Conservation (phyloP, 2,797 vertebrate species). For the Falco cherrug region DNA sequence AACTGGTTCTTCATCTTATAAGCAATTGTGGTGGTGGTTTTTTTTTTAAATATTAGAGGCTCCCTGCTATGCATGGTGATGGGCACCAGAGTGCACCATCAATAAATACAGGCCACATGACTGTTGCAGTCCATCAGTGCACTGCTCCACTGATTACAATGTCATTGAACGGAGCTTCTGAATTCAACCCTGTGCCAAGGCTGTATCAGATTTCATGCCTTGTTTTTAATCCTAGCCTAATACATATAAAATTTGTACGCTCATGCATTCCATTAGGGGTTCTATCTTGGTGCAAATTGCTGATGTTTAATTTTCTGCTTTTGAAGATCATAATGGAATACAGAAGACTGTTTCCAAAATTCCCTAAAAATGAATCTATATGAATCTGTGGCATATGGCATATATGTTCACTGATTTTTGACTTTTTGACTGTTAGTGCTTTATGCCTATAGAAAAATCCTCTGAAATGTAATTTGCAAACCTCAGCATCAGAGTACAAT, state of each 20-base stretch:
- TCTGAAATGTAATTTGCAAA: neutral
- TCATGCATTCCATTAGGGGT: neutral
- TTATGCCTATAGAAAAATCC: neutral
- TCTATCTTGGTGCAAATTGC: neutral
- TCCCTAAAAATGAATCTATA: neutral
- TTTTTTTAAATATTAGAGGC: neutral
- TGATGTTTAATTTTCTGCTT: neutral
- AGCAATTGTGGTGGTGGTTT: neutral
- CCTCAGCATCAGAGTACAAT: neutral
- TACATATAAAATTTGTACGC: neutral
- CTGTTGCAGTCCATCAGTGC: neutral
- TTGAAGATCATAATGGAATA: neutral
- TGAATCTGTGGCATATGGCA: neutral
- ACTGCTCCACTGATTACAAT: neutral
- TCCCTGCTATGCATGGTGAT: neutral
- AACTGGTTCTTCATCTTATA: neutral
- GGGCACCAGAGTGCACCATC: neutral
- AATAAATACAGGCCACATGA: neutral
- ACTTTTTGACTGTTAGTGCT: neutral
- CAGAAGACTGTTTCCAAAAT: neutral
- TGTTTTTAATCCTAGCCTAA: neutral
- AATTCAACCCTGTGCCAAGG: neutral
- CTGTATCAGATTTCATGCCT: neutral
- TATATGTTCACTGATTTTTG: neutral
- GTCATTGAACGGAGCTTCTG: neutral